Conservation (phyloP, 92 coral and sea anemone species). For the Epizoanthus fatuus region DNA sequence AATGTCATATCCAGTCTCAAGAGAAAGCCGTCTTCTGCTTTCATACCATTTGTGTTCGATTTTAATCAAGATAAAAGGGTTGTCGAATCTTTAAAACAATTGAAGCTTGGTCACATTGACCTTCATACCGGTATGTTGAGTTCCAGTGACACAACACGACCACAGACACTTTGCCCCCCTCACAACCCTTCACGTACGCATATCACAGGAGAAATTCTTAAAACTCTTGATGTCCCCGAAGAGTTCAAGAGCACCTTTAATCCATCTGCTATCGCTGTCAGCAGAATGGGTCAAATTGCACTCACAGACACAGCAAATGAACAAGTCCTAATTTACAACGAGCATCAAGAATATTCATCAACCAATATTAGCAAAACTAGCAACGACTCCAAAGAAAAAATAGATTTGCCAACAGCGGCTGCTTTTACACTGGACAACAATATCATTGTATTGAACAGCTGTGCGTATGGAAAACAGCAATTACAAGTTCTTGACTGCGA, state of each 20-base stretch:
- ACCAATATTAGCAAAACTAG: background rate
- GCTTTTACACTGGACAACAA: conserved; percentile 10
- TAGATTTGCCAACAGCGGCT: background rate
- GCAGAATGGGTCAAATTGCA: conserved; percentile 23
- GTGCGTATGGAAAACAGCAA: background rate
- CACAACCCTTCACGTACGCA: background rate
- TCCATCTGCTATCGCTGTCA: conserved; percentile 10
- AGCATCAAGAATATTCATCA: background rate
- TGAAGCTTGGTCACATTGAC: background rate
- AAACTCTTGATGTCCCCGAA: conserved; percentile 22
- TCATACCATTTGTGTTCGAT: conserved; percentile 29
- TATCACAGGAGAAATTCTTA: background rate
- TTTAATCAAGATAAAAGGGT: background rate
- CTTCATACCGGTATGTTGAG: conserved; percentile 6
- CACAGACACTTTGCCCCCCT: background rate
- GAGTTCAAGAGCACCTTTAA: conserved; percentile 13
- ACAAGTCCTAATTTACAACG: background rate
- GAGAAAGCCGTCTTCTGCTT: conserved; percentile 22
- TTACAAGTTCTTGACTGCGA: background rate
- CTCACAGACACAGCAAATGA: conserved; percentile 4
- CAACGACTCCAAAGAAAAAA: background rate
- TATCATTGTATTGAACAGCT: conserved; percentile 2
- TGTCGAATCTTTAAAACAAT: conserved; percentile 2
- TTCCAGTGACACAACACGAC: background rate
- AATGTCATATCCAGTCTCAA: conserved; percentile 11